A percentile compares a stretch with the other conserved stretches of the same genome.
These are phyloP conservation scores for Gulo gulo DNA, from an alignment of 2,113 vertebrate genomes.

Conservation along the genomic window DNA sequence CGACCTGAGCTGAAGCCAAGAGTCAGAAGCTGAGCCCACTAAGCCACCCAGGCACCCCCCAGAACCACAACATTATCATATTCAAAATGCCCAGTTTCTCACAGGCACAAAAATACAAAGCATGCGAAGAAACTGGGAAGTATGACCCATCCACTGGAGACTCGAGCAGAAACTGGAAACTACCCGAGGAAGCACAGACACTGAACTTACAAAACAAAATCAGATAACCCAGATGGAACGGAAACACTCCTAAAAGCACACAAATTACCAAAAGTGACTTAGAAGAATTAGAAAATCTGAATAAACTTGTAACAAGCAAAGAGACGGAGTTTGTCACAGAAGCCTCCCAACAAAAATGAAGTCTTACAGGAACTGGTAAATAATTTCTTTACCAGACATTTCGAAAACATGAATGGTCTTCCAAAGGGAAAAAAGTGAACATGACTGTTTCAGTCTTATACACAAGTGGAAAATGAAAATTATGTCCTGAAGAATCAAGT, in stretches of 20 bases:
- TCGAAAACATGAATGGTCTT: neutral
- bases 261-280: neutral
- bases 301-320: neutral
- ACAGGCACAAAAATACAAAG: neutral
- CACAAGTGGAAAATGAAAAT: neutral
- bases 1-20: neutral
- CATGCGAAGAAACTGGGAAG: neutral
- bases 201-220: neutral
- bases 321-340: neutral
- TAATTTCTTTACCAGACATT: neutral
- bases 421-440: neutral
- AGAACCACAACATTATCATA: neutral
- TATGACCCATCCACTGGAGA: neutral
- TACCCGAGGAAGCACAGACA: neutral
- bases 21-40: neutral
- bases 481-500: neutral
- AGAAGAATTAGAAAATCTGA: neutral
- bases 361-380: neutral
- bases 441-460: neutral
- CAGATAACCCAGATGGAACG: neutral
- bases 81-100: neutral
- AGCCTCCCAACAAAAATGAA: neutral
- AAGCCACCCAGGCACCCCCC: neutral
- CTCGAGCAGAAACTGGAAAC: neutral
- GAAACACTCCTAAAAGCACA: neutral